Base-by-base conservation (phyloP, 1,140 invertebrate genomes). In the Leptoteleia sp. region DNA sequence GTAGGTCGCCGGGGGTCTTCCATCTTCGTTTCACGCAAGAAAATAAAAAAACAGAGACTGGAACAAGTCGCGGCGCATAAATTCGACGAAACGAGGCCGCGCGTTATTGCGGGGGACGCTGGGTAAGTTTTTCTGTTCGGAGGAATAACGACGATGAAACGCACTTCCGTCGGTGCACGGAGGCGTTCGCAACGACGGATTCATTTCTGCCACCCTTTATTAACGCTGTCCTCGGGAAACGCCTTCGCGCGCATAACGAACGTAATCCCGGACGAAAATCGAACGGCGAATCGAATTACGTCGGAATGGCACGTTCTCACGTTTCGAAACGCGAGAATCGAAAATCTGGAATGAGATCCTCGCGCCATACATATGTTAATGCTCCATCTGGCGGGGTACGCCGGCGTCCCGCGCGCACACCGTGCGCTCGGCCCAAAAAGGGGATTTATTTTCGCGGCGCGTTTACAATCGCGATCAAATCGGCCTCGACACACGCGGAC, bases 281-380 rank as follows among this genome's bases (percentile, higher is more conserved):
- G 64, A 83, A 80, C 64, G 33, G 7, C 64, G 79, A 82, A 83
- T 83, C 82, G 75, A 82, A 82, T 83, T 81, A 80, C 82, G 61
- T 15, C 45, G 50, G 68, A 81, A 83, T 65, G 48, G 50, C 71
- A 76, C 76, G 73, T 81, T 85, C 75, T 79, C 82, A 80, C 68
- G 59, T 79, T 81, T 73, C 79, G 47, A 35, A 57, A 47, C 71
- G 65, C 71, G 81, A 80, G 75, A 81, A 67, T 70, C 78, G 76
- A 80, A 81, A 81, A 82, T 84, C 80, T 81, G 70, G 77, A 80
- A 79, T 81, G 81, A 75, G 79, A 83, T 80, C n/a, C 76, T 81
- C 65, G 64, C 57, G 57, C 67, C 65, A 84, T 84, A 82, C 77
- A 82, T 82, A 84, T 84, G 82, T 84, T 86, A 86, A 86, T 85